phyloP scores from a whole-genome alignment of 2,797 vertebrate genomes.

The Malacoraja senta region DNA sequence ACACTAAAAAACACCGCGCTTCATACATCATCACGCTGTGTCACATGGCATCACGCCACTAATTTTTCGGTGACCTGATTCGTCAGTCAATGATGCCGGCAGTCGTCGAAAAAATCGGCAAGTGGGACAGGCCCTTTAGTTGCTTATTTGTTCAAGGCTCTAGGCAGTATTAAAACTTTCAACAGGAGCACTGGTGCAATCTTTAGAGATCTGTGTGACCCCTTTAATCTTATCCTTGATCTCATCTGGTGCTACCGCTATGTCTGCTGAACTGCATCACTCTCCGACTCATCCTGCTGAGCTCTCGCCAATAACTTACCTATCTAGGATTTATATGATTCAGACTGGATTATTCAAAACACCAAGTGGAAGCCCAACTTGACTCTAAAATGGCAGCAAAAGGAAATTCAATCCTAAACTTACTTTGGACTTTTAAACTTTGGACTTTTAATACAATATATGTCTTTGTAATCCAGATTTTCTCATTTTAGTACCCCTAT shows the following conservation, averaged over 20 bases:
- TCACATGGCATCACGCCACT: too few relatives aligned
- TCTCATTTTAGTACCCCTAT: not conserved
- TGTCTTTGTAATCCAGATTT: not conserved
- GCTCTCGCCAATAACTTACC: not conserved
- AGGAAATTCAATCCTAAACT: not conserved
- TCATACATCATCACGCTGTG: too few relatives aligned
- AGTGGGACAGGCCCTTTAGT: not conserved
- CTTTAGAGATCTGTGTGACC: not conserved
- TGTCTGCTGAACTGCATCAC: not conserved
- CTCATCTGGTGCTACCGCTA: not conserved
- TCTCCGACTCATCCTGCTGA: not conserved
- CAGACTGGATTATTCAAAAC: not conserved
- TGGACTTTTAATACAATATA: not conserved
- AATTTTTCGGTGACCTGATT: too few relatives aligned
- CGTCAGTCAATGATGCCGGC: too few relatives aligned
- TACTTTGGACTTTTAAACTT: not conserved
- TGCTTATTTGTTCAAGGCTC: not conserved
- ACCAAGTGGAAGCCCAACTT: not conserved
- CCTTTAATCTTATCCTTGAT: not conserved
- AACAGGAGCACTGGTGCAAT: not conserved
- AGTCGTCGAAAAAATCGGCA: too few relatives aligned
- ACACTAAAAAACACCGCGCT: too few relatives aligned
- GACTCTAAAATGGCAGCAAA: not conserved
- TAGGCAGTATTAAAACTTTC: not conserved
- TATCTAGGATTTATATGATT: not conserved